These are phyloP conservation scores for Beroe ovata DNA, from an alignment of 37 sponge, comb jelly and placozoan genomes.

Conservation along the genomic window DNA sequence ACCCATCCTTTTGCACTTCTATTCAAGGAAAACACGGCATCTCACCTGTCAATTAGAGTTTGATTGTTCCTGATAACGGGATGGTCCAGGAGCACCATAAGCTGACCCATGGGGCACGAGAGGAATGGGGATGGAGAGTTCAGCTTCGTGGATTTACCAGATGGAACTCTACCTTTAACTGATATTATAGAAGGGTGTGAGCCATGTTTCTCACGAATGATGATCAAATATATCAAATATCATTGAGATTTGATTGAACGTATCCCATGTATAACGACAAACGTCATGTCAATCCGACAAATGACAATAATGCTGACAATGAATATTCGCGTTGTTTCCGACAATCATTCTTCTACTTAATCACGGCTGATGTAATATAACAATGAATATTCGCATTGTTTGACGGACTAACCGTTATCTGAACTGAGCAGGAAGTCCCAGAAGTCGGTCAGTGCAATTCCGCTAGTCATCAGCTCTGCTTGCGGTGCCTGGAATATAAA, in stretches of 20 bases:
- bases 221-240: too few species aligned
- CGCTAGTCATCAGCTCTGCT: slow-evolving; percentile 48
- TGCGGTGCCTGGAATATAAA: slow-evolving; percentile 12
- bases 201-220: too few species aligned
- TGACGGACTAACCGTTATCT: slow-evolving; percentile 70
- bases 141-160: slow-evolving; percentile 15
- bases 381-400: too few species aligned
- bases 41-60: slow-evolving; percentile 78
- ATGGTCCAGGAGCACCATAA: slow-evolving; percentile 78
- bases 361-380: too few species aligned
- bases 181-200: too few species aligned
- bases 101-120: slow-evolving; percentile 78
- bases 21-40: background rate
- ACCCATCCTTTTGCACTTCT: background rate
- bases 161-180: slow-evolving; percentile 15
- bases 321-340: too few species aligned
- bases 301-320: too few species aligned
- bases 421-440: slow-evolving; percentile 88
- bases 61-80: slow-evolving; percentile 73
- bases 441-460: slow-evolving; percentile 74
- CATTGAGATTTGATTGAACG: too few species aligned
- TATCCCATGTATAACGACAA: too few species aligned
- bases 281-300: too few species aligned
- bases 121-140: slow-evolving; percentile 68
- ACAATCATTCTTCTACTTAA: too few species aligned